A percentile compares a stretch with the other conserved stretches of the same genome.
Conservation (phyloP, 53 echinoderm and acorn worm species). For the Hippasteria phrygiana region DNA sequence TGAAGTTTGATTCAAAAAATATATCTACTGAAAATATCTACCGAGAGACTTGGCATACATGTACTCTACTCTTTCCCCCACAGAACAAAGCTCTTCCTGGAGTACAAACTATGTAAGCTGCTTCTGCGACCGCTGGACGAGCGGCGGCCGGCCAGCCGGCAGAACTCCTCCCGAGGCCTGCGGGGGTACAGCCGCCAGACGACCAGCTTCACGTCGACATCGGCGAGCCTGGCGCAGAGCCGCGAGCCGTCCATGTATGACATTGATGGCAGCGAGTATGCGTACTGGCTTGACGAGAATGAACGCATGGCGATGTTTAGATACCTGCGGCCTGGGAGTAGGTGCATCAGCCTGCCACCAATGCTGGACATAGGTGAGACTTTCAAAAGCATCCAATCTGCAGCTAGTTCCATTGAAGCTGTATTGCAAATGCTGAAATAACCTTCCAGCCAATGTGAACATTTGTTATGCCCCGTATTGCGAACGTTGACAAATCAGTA, state of each 20-base stretch:
- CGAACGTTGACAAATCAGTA: no score
- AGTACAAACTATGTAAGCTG: conserved; percentile 98
- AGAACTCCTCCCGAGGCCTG: conserved; percentile 78
- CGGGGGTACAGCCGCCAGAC: conserved; percentile 95
- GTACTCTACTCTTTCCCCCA: not conserved
- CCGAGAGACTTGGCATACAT: no score
- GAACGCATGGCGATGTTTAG: conserved; percentile 82
- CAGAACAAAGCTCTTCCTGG: conserved; percentile 94
- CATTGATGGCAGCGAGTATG: conserved; percentile 80
- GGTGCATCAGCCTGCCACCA: conserved; percentile 93
- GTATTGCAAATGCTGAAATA: no score
- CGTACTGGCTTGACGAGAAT: conserved; percentile 85
- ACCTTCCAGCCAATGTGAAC: no score
- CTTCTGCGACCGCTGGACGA: conserved; percentile 88
- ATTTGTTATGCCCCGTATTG: no score
- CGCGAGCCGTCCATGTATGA: conserved; percentile 80
- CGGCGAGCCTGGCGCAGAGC: conserved; percentile 88
- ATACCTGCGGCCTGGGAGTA: conserved; percentile 90
- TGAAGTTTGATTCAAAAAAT: no score
- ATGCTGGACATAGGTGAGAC: conserved; percentile 90
- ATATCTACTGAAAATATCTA: no score
- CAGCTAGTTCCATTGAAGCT: no score
- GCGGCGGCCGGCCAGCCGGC: conserved; percentile 78
- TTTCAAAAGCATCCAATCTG: no score
- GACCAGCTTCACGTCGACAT: conserved; percentile 84